Percentiles rank a stretch among this genome's conserved stretches.
Evolutionary conservation across 2,888 invertebrate genomes (phyloP).

Genomic region (Mythimna vitellina): DNA sequence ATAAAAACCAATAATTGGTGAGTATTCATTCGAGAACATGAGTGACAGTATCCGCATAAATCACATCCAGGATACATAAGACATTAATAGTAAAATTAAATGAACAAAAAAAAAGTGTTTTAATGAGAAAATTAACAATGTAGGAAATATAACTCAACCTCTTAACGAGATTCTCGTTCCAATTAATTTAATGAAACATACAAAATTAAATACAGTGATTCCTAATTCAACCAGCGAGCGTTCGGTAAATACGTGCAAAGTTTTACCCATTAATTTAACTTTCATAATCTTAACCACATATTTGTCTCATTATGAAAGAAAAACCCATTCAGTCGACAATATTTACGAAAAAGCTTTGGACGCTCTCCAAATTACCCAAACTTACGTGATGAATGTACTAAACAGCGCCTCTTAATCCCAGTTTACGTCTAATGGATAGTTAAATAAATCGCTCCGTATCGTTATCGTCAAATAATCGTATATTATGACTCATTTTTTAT

Average conservation of each 20-base stretch:
- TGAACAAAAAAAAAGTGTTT: constrained; percentile 10
- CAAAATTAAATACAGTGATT: neutral
- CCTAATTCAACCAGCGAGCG: neutral
- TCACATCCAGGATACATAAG: constrained; percentile 42
- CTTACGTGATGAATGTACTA: constrained; percentile 78
- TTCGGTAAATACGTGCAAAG: neutral
- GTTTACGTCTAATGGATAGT: constrained; percentile 74
- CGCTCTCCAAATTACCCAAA: constrained; percentile 78
- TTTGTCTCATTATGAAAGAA: constrained; percentile 58
- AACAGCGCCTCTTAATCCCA: constrained; percentile 73
- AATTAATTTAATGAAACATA: constrained; percentile 6
- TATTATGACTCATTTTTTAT: constrained; percentile 42
- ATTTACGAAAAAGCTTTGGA: constrained; percentile 76
- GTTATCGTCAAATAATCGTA: constrained; percentile 62
- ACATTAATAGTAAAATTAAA: constrained; percentile 1
- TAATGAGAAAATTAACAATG: constrained; percentile 7
- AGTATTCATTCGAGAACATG: constrained; percentile 25
- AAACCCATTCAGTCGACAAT: constrained; percentile 55
- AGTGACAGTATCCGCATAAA: constrained; percentile 35
- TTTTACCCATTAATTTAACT: constrained; percentile 18
- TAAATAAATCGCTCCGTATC: constrained; percentile 74
- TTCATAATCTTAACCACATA: constrained; percentile 51
- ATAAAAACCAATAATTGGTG: constrained; percentile 22
- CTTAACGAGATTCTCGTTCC: neutral
- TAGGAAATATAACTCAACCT: constrained; percentile 16